Evolutionary conservation across 2,797 vertebrate species (phyloP).

Genomic region (Steatocranus sp.): DNA sequence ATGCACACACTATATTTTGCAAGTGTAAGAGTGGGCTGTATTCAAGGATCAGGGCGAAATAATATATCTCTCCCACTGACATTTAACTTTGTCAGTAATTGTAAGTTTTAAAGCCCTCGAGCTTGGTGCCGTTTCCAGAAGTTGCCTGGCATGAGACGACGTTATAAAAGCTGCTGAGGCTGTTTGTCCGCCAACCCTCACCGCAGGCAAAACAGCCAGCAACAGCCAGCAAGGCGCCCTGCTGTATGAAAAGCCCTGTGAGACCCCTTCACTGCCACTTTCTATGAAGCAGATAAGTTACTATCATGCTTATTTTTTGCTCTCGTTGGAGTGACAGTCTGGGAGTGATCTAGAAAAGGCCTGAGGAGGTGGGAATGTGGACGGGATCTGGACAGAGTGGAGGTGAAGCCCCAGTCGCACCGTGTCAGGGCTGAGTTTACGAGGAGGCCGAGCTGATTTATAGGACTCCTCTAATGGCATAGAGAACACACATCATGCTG

Average conservation of each 20-base stretch:
- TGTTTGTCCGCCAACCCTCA: conserved; percentile 14
- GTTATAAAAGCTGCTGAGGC: conserved; percentile 28
- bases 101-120: conserved; percentile 19
- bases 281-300: neutral
- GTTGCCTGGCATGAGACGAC: conserved; percentile 14
- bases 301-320: neutral
- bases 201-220: conserved; percentile 13
- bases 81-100: conserved; percentile 37
- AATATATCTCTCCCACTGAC: neutral
- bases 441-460: conserved; percentile 31
- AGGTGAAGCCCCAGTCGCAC: conserved; percentile 3
- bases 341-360: neutral
- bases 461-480: conserved; percentile 15
- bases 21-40: neutral
- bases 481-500: conserved; percentile 7
- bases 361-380: neutral
- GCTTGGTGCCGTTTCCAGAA: conserved; percentile 17
- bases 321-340: neutral
- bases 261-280: neutral
- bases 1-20: neutral
- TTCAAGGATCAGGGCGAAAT: neutral
- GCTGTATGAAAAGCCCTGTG: neutral
- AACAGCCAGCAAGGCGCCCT: conserved; percentile 37
- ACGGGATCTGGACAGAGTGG: neutral
- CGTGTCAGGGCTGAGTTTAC: conserved; percentile 19